Evolutionary conservation across 2,797 vertebrate species (phyloP), one percentile per base, ranked within the genome.

Genomic region (Aldrovandia affinis): DNA sequence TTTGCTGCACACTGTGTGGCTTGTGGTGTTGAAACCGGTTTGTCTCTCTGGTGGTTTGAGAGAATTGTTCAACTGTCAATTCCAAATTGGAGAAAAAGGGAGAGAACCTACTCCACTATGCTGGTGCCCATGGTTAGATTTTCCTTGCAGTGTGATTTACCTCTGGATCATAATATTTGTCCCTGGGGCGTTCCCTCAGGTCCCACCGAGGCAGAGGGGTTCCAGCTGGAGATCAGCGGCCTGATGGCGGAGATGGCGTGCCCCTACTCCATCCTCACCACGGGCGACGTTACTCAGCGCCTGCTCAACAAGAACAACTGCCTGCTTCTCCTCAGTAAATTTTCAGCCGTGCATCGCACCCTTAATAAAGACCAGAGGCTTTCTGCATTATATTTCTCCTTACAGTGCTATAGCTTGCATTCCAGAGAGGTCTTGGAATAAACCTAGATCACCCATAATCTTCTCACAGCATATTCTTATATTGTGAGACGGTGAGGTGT

Each of bases 181-280:
- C 25, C 39, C 30, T 39, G n/a, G 47, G 81, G 25, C 82, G 3
- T n/a, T 12, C 10, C 59, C 20, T 0, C 87, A 98, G 97, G 96
- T 93, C 97, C 98, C 0, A 96, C 89, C 0, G 98, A 99, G 93
- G 97, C 98, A 0, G 98, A 99, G 88, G 93, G 96, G 84, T 99
- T 99, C 92, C 97, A 99, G 81, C 95, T 99, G 73, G 98, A 99
- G 94, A 95, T 99, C 95, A 99, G 97, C 65, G 98, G 98, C 7
- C 93, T 99, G 12, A 93, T 99, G 81, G 94, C 96, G 44, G 98
- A 99, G 94, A 96, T 99, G 88, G 94, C 92, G 86, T 99, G 98
- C 90, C 98, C 98, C 0, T 99, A 99, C 90, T 65, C 93, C 0
- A 94, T 94, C 83, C 93, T 99, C 88, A 97, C 95, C 79, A 96